Conservation (phyloP, 2,797 vertebrate species). For the Eulemur coronatus region DNA sequence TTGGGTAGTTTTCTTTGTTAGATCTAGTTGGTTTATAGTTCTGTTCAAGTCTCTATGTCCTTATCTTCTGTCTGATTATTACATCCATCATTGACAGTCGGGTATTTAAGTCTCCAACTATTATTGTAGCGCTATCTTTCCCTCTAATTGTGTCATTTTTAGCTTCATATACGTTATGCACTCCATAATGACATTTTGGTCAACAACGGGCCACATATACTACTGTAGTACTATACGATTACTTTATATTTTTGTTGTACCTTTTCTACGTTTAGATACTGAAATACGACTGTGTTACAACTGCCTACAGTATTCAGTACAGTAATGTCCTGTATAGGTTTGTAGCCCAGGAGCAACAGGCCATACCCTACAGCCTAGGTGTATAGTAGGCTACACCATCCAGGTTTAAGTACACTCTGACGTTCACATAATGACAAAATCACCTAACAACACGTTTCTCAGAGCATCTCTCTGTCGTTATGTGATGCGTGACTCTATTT, state of each 20-base stretch:
- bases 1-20: not conserved
- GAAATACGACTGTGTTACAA: not conserved
- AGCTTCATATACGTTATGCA: not conserved
- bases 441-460: too few species aligned
- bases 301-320: not conserved
- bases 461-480: not conserved
- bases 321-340: not conserved
- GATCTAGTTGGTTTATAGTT: not conserved
- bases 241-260: not conserved
- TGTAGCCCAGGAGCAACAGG: not conserved
- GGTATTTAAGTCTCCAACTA: not conserved
- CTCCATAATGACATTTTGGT: not conserved
- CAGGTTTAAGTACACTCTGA: not conserved
- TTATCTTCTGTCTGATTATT: too few species aligned
- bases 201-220: not conserved
- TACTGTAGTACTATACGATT: not conserved
- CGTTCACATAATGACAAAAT: not conserved
- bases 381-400: not conserved
- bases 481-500: not conserved
- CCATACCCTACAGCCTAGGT: not conserved
- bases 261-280: not conserved
- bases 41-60: not conserved
- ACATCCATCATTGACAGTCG: too few species aligned
- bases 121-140: not conserved
- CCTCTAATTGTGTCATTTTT: not conserved